Evolutionary conservation across 2,888 invertebrate species (phyloP), one percentile per base, ranked within the genome.

Genomic region (Parelbella ahira): DNA sequence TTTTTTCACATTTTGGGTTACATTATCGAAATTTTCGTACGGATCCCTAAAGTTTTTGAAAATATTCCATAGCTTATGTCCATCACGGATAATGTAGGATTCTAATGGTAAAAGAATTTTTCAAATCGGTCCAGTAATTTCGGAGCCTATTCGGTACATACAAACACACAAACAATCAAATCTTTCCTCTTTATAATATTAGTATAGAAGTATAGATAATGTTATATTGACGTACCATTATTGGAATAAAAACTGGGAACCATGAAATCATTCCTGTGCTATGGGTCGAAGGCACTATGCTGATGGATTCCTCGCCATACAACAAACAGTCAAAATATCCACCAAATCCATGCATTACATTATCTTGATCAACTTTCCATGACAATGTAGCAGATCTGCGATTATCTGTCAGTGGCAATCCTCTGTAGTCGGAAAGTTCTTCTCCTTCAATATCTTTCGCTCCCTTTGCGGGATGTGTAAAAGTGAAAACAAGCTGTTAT

Each of bases 191-290:
- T n/a, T n/a, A n/a, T n/a, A n/a, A n/a, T n/a, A n/a, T n/a, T n/a
- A n/a, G n/a, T n/a, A n/a, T n/a, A n/a, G n/a, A n/a, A n/a, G n/a
- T n/a, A n/a, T n/a, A n/a, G n/a, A n/a, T n/a, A n/a, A n/a, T n/a
- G n/a, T n/a, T n/a, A n/a, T n/a, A 11, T 28, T 27, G 2, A 25
- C 23, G 5, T 38, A 94, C 95, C 81, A 90, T 89, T 28, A 97
- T 90, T 4, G 99, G 98, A 68, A 99, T 97, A 59, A 94, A 94
- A 51, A 98, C 95, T 3, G 99, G 98, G 74, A 99, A 99, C 99
- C 99, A 99, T 48, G 97, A 97, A 63, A 97, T 94, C 97, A 99
- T 97, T 55, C 95, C 96, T 0, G 90, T 89, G 9, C 97, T 96
- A 70, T 97, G 95, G 0, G 95, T 95, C 28, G 91, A 89, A 1